These are phyloP conservation scores for Hemicrepidius hirtus DNA, from an alignment of 2,888 invertebrate species.

Conservation along the genomic window DNA sequence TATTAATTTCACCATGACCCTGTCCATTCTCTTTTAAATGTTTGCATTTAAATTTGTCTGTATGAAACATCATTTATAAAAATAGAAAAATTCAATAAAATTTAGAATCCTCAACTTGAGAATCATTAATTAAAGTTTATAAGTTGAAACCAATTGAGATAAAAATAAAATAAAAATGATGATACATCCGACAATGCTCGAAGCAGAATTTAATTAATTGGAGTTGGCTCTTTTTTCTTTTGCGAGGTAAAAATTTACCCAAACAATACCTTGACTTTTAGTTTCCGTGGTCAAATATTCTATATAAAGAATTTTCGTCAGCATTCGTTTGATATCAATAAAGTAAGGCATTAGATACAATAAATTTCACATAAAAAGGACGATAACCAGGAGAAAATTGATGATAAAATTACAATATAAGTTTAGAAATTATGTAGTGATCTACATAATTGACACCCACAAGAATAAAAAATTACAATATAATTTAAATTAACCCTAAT, in stretches of 20 bases:
- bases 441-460: constrained; percentile 25
- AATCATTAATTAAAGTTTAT: no score
- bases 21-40: no score
- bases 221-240: no score
- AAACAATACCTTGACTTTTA: constrained; percentile 9
- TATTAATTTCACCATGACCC: no score
- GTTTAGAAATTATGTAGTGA: constrained; percentile 21
- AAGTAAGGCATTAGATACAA: background rate
- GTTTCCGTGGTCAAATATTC: background rate
- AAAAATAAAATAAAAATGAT: no score
- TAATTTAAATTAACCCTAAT: constrained; percentile 40
- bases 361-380: constrained; percentile 15
- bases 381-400: background rate
- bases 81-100: no score
- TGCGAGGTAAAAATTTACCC: background rate
- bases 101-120: no score
- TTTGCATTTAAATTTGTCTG: no score
- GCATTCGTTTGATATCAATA: background rate
- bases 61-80: no score
- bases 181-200: no score
- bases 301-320: constrained; percentile 10
- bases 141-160: no score
- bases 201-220: no score
- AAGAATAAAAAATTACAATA: constrained; percentile 23
- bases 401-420: constrained; percentile 22